phyloP scores from a whole-genome alignment of 1,140 invertebrate genomes.

The Drosophila murphyi region DNA sequence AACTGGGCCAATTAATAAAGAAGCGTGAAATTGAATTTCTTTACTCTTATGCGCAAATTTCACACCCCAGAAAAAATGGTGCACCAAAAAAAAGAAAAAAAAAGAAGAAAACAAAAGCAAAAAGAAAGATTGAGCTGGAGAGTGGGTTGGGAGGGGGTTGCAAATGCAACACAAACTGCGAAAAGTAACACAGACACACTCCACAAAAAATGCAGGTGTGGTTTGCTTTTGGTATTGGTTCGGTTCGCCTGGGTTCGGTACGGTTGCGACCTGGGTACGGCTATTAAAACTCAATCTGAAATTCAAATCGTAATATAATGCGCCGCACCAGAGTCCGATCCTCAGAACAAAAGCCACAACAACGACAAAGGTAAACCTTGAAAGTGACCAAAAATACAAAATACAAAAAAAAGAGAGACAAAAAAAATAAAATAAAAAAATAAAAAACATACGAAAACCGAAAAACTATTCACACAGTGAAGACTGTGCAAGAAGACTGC shows the following conservation, averaged over 20 bases:
- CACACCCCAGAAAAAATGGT: conserved; percentile 56
- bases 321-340: conserved; percentile 6
- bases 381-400: conserved; percentile 47
- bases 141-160: not conserved
- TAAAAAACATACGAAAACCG: conserved; percentile 12
- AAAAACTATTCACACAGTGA: conserved; percentile 62
- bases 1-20: conserved; percentile 82
- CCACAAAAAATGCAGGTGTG: conserved; percentile 71
- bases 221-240: conserved; percentile 20
- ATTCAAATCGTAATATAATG: conserved; percentile 81
- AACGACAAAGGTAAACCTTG: conserved; percentile 62
- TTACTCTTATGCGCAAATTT: conserved; percentile 64
- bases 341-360: conserved; percentile 58
- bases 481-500: conserved; percentile 5
- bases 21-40: conserved; percentile 82
- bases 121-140: conserved; percentile 4
- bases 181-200: conserved; percentile 58
- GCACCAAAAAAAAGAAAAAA: not conserved
- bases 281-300: conserved; percentile 84
- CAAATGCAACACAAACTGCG: conserved; percentile 46
- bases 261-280: conserved; percentile 32
- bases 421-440: not conserved
- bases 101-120: not conserved
- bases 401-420: conserved; percentile 2
- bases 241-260: not conserved